phyloP scores from a whole-genome alignment of 2,113 vertebrate species.

The Tauraco erythrolophus region DNA sequence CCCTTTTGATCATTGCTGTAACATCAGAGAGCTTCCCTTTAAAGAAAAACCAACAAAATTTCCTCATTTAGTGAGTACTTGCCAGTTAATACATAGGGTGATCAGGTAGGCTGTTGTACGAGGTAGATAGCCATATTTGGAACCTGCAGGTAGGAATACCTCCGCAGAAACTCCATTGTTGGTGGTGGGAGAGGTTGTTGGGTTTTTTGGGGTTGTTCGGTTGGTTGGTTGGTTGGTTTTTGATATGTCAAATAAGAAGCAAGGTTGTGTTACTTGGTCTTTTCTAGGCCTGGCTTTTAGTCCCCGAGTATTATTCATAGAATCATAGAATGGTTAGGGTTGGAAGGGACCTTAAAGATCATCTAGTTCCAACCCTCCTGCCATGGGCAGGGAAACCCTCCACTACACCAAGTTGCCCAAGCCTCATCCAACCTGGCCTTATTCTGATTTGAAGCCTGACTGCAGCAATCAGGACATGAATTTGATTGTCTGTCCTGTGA shows the following conservation, averaged over 20 bases:
- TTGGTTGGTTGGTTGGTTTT: no score
- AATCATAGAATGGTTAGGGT: no score
- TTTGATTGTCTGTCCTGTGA: neutral
- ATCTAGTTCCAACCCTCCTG: no score
- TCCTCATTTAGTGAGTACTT: neutral
- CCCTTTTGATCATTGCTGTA: neutral
- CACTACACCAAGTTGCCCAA: no score
- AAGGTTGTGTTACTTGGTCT: neutral
- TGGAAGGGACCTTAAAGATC: no score
- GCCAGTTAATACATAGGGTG: neutral
- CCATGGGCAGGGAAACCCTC: no score
- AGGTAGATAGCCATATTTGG: neutral
- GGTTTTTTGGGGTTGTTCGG: no score
- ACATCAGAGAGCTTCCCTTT: neutral
- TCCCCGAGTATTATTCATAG: no score
- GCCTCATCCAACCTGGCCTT: no score
- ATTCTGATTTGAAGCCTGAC: neutral
- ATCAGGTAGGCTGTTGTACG: neutral
- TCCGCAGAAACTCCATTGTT: neutral
- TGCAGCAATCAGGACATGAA: neutral
- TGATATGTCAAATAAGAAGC: neutral
- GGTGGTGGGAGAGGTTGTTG: no score
- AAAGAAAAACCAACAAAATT: neutral
- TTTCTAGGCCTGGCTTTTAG: neutral
- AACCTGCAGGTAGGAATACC: neutral